Conservation (phyloP, 1,140 invertebrate genomes). For the Drosophila willistoni region DNA sequence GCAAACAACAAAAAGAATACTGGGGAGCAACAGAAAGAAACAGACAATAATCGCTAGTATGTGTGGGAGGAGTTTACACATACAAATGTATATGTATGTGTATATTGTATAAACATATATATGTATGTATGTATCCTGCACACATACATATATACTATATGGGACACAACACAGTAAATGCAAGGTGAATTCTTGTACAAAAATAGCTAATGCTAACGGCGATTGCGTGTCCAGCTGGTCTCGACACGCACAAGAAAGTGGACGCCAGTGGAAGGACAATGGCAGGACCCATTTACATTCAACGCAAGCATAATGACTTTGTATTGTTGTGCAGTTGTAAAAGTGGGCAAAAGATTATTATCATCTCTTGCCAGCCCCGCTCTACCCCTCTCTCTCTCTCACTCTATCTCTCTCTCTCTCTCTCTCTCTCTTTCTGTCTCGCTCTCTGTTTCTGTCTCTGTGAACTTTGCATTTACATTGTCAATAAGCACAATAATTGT, state of each 20-base stretch:
- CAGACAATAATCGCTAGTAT: neutral
- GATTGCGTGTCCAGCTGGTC: conserved; percentile 68
- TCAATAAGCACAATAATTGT: conserved; percentile 14
- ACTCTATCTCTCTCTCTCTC: no score
- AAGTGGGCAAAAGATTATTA: conserved; percentile 48
- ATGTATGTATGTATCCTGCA: neutral
- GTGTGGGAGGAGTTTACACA: conserved; percentile 42
- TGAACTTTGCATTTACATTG: conserved; percentile 12
- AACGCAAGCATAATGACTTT: neutral
- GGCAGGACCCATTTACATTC: conserved; percentile 43
- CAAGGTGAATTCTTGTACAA: conserved; percentile 53
- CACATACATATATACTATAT: conserved; percentile 26
- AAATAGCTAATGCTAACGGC: conserved; percentile 38
- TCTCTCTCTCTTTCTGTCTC: neutral
- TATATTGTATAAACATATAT: conserved; percentile 24
- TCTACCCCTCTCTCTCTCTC: neutral
- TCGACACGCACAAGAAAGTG: conserved; percentile 62
- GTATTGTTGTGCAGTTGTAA: conserved; percentile 47
- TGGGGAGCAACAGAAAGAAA: conserved; percentile 46
- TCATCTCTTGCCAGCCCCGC: neutral
- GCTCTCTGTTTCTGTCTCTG: neutral
- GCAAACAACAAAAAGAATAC: conserved; percentile 18
- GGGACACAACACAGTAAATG: conserved; percentile 63
- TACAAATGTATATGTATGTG: conserved; percentile 15
- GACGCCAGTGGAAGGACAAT: conserved; percentile 61